Evolutionary conservation across 2,113 vertebrate genomes (phyloP).

Genomic region (Prionailurus viverrinus): DNA sequence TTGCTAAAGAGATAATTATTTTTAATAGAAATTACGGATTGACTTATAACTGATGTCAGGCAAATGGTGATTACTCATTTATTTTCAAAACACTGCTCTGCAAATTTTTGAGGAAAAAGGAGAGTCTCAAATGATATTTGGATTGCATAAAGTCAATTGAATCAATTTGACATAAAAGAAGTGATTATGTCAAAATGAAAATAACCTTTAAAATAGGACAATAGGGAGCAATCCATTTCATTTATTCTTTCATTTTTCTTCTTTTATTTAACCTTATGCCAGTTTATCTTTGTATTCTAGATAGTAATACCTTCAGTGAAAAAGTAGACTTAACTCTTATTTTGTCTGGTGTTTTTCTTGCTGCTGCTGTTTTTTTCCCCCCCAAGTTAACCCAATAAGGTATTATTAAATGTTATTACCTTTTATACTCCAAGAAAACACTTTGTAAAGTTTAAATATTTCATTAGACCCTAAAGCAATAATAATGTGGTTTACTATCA

Average conservation of each 20-base stretch:
- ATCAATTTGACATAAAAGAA: background rate
- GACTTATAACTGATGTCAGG: background rate
- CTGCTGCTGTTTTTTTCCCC: background rate
- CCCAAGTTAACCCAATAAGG: background rate
- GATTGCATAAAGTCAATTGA: background rate
- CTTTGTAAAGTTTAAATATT: constrained; percentile 51
- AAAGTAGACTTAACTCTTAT: background rate
- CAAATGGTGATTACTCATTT: background rate
- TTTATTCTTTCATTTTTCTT: background rate
- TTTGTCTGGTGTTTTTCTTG: background rate
- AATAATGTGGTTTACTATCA: background rate
- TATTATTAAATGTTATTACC: background rate
- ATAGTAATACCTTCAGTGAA: background rate
- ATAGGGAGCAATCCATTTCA: background rate
- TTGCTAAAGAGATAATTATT: background rate
- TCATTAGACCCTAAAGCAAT: background rate
- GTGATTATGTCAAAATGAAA: background rate
- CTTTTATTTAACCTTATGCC: background rate
- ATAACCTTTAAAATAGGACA: constrained; percentile 24
- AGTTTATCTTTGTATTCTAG: background rate
- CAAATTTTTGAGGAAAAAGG: background rate
- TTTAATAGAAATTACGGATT: background rate
- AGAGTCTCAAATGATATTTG: background rate
- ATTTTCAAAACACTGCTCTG: background rate
- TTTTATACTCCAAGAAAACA: background rate